These are phyloP conservation scores for Oryctolagus cuniculus DNA, from an alignment of 2,113 vertebrate genomes.

Conservation along the genomic window mOryCun1.1 NC_091439.1:16488501-16489000, in stretches of 20 bases:
- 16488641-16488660: constrained; percentile 13
- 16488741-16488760: not conserved
- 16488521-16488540: constrained; percentile 74
- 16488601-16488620: constrained; percentile 45
- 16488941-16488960: not conserved
- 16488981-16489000: no score
- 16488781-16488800: not conserved
- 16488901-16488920: not conserved
- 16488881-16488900: not conserved
- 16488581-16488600: constrained; percentile 42
- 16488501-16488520: constrained; percentile 51
- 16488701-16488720: constrained; percentile 2
- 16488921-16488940: not conserved
- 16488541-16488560: constrained; percentile 75
- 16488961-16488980: no score
- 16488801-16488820: not conserved
- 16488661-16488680: not conserved
- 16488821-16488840: not conserved
- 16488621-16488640: constrained; percentile 42
- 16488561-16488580: constrained; percentile 60
- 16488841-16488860: not conserved
- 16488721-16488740: constrained; percentile 39
- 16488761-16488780: not conserved
- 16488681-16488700: constrained; percentile 4
- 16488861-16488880: not conserved